These are phyloP conservation scores for Mus spicilegus DNA, from an alignment of 2,113 vertebrate genomes.

Conservation along the genomic window DNA sequence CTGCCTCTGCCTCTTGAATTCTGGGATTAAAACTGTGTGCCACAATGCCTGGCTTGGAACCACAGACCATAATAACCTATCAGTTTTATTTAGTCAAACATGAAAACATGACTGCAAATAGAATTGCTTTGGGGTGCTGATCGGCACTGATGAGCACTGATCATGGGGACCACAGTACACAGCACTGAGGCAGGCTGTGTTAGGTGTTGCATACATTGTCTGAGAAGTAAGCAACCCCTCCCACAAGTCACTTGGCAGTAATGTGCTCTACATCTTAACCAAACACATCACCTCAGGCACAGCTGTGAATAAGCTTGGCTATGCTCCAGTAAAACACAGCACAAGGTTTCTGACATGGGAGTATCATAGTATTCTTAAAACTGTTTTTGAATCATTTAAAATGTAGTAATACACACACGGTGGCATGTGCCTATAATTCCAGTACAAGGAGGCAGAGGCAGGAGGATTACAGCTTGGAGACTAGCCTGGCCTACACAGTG, in stretches of 20 bases:
- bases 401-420: not conserved
- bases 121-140: not conserved
- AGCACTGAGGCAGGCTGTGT: not conserved
- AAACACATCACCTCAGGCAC: not conserved
- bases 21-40: not conserved
- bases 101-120: not conserved
- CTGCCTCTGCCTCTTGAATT: not conserved
- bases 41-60: not conserved
- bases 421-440: not conserved
- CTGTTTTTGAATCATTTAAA: not conserved
- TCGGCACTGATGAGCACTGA: not conserved
- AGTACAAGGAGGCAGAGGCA: not conserved
- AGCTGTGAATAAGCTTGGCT: not conserved
- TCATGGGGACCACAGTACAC: not conserved
- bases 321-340: conserved; percentile 12
- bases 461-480: not conserved
- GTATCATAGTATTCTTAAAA: not conserved
- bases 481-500: too few relatives aligned
- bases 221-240: not conserved
- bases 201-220: not conserved
- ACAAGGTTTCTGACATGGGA: conserved; percentile 34
- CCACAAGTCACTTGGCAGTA: not conserved
- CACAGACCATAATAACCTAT: not conserved
- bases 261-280: not conserved
- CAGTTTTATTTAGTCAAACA: conserved; percentile 25